Conservation (phyloP, 2,797 vertebrate genomes). For the Melanotaenia maccullochi region DNA sequence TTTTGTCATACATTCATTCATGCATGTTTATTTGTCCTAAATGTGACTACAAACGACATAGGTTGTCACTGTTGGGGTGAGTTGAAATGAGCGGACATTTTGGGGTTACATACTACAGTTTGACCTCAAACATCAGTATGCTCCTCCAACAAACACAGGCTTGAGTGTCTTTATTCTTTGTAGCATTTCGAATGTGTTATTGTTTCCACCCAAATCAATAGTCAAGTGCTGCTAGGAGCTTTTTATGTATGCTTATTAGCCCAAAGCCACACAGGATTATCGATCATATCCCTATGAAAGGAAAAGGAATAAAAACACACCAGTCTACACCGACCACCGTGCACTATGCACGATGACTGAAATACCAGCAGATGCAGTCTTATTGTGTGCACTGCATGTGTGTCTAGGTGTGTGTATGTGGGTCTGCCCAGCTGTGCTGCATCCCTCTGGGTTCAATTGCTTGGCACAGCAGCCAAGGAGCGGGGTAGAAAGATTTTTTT, state of each 20-base stretch:
- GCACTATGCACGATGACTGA: neutral
- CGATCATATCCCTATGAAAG: neutral
- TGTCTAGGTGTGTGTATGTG: constrained; percentile 10
- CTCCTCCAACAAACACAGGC: constrained; percentile 9
- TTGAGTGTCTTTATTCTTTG: neutral
- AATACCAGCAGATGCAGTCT: neutral
- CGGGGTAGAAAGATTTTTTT: constrained; percentile 54
- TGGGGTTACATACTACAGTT: constrained; percentile 51
- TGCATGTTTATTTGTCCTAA: constrained; percentile 47
- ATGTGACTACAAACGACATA: constrained; percentile 38
- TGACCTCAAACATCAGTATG: constrained; percentile 47
- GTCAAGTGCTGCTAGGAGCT: neutral
- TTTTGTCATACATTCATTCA: constrained; percentile 25
- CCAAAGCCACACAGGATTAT: too few relatives aligned
- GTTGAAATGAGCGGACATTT: constrained; percentile 68
- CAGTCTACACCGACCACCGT: neutral
- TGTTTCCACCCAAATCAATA: constrained; percentile 4
- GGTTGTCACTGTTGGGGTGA: constrained; percentile 21
- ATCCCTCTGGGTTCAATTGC: constrained; percentile 55
- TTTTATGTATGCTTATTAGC: neutral
- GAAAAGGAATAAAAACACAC: neutral
- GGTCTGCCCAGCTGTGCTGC: constrained; percentile 33
- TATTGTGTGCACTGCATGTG: constrained; percentile 12
- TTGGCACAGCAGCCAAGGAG: constrained; percentile 52
- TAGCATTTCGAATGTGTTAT: neutral